phyloP scores from a whole-genome alignment of 2,797 vertebrate genomes.

The Chaetodon trifasciatus region DNA sequence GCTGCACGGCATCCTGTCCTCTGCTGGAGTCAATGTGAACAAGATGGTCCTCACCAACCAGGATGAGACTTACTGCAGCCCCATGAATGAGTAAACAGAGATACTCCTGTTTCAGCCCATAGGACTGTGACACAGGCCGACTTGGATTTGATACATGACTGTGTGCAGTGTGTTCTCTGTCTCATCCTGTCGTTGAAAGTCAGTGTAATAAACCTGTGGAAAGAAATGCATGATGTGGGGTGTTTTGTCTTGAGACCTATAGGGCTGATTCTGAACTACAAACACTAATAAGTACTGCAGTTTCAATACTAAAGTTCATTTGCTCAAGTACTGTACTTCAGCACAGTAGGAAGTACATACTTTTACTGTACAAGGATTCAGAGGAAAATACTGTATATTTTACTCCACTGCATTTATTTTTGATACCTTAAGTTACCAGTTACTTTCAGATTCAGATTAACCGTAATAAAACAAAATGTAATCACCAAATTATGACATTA shows the following conservation, averaged over 20 bases:
- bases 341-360: background rate
- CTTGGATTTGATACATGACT: background rate
- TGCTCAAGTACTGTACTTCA: background rate
- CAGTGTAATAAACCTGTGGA: conserved; percentile 53
- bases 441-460: background rate
- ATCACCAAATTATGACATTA: background rate
- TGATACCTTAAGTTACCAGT: background rate
- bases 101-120: conserved; percentile 16
- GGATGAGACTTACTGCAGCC: conserved; percentile 49
- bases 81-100: conserved; percentile 55
- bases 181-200: background rate
- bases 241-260: conserved; percentile 4
- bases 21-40: conserved; percentile 31
- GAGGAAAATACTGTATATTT: background rate
- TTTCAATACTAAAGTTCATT: background rate
- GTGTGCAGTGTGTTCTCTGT: background rate
- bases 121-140: conserved; percentile 6
- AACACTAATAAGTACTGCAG: background rate
- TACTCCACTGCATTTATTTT: background rate
- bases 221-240: background rate
- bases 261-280: background rate
- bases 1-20: conserved; percentile 53
- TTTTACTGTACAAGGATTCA: background rate
- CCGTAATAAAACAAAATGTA: background rate
- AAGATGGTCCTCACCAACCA: conserved; percentile 62